Base-by-base conservation (phyloP, 2,888 invertebrate species). In the Stenichneumon culpator region DNA sequence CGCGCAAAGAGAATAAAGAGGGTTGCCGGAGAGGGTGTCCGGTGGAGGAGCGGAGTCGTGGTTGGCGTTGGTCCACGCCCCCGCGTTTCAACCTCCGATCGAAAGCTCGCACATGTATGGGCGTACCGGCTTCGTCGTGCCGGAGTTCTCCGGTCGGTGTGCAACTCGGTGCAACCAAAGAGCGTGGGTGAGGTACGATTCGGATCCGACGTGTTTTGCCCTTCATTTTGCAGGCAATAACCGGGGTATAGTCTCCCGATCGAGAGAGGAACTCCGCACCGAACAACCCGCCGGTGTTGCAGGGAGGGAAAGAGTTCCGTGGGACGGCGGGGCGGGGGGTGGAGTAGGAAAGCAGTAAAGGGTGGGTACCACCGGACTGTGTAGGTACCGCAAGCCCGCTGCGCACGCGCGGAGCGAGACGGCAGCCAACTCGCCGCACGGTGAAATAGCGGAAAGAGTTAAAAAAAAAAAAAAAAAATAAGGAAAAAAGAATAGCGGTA, bases 1-100 rank as follows among this genome's bases (percentile, higher is more conserved):
- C 72, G 79, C 72, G 72, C 63, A 79, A 79, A 70, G 70, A 70
- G 70, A 79, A 70, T 79, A 63, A 65, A 79, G 60, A 79, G 60
- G 36, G 67, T 5, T 39, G 54, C 32, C 5, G 16, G 22, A 11
- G 16, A 7, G 65, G 39, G 39, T 67, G 67, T 36, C 67, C 67
- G n/a, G 67, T 67, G 54, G 14, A 79, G 50, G 25, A 70, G 79
- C 16, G 50, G 60, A 54, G 60, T 36, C 28, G 44, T 70, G 78
- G 67, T 47, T 78, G 78, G 57, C 32, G 70, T 44, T 70, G 78
- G 70, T 79, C 79, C 69, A 79, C 69, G 69, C 79, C 69, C 52
- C 75, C 52, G n/a, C 65, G 75, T 22, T 67, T 65, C 52, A n/a
- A 54, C 75, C 52, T 14, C 74, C 50, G 65, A 63, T 75, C 47